Base-by-base conservation (phyloP, 2,797 vertebrate species). In the Chrosomus eos region DNA sequence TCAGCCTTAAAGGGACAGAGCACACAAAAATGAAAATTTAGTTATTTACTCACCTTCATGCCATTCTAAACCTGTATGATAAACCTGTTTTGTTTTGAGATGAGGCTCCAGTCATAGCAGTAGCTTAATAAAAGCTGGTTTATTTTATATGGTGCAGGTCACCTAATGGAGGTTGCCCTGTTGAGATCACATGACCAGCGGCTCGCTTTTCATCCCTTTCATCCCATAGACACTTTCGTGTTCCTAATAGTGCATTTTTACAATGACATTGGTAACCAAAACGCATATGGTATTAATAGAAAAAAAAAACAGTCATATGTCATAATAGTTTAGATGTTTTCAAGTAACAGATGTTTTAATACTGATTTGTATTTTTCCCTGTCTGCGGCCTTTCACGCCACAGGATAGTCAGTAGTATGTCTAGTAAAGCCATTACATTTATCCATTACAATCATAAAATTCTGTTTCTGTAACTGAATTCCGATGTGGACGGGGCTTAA, bases 1-100 rank as follows among this genome's bases (percentile, higher is more conserved):
- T 58, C 13, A n/a, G 55, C n/a, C 36, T 77, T 77, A 43, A 62
- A 77, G 55, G 36, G 36, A 62, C 18, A 77, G 55, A 28, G 53
- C n/a, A 28, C 40, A 64, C 0, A 79, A 66, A 31, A 66, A 62
- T 43, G 0, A 0, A 43, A 8, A 53, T 23, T 7, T 13, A 0
- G 53, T 77, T 0, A 38, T 62, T 77, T 10, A 11, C 36, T 28
- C 55, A 26, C 26, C 60, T 28, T 38, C 21, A 36, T 7, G 13
- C 36, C 51, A 55, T 33, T 51, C 10, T 31, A 51, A 33, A 51
- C 28, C 18, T 11, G 1, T 51, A 7, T 1, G 26, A 33, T 48
- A 18, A 48, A 48, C 45, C 4, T 48, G 14, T 11, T 3, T 48
- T 45, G 4, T 4, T 45, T 48, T 18, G 14, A 48, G 5, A 48